phyloP scores from a whole-genome alignment of 2,797 vertebrate species.

The Gymnopithys bicolor region DNA sequence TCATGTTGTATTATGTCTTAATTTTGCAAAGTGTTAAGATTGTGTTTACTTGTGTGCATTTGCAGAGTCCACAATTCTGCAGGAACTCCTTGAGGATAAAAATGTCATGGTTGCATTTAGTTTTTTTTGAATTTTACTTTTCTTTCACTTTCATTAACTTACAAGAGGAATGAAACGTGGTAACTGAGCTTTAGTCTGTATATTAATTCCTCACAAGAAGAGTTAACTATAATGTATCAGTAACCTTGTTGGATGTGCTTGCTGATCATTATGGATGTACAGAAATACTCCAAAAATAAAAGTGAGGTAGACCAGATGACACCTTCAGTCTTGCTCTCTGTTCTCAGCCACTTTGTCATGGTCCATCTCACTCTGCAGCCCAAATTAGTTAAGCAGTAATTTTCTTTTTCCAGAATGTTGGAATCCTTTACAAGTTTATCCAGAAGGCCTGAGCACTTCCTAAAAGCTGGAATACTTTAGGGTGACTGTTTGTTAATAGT shows the following conservation, averaged over 20 bases:
- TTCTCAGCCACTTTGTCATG: background rate
- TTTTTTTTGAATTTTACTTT: background rate
- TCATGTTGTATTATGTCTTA: background rate
- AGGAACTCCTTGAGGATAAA: background rate
- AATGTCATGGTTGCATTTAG: background rate
- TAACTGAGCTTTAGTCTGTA: background rate
- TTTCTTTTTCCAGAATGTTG: background rate
- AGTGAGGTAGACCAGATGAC: rapidly evolving
- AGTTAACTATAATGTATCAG: background rate
- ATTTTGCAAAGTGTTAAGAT: background rate
- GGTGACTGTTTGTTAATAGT: background rate
- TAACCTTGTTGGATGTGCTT: background rate
- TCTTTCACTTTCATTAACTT: background rate
- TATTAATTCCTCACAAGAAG: background rate
- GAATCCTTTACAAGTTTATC: background rate
- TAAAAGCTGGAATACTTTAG: background rate
- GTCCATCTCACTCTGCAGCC: background rate
- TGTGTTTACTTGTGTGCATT: background rate
- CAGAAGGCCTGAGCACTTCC: background rate
- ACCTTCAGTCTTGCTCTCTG: background rate
- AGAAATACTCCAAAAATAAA: background rate
- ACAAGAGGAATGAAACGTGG: background rate
- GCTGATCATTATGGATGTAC: background rate
- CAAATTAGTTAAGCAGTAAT: background rate
- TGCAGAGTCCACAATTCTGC: background rate